phyloP scores from a whole-genome alignment of 2,888 invertebrate genomes.

The Athalia cordata region DNA sequence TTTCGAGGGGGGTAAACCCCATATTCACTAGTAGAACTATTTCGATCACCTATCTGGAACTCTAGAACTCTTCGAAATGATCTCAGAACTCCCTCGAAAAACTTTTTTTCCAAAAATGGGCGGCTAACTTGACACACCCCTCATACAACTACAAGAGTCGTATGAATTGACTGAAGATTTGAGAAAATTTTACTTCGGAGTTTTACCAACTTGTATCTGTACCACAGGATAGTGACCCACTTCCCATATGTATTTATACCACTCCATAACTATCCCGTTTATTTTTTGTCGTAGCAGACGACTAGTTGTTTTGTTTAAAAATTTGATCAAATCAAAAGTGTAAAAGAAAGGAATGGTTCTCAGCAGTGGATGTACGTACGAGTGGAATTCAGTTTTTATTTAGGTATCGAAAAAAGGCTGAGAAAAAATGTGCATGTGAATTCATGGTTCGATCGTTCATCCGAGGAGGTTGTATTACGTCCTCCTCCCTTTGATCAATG shows the following conservation, averaged over 20 bases:
- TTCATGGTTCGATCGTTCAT: too few relatives aligned
- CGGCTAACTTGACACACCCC: too few relatives aligned
- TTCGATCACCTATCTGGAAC: too few relatives aligned
- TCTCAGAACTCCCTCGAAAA: too few relatives aligned
- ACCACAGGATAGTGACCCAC: constrained; percentile 63
- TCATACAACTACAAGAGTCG: background rate
- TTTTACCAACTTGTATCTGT: constrained; percentile 2
- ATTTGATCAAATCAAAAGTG: background rate
- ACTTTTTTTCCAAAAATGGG: too few relatives aligned
- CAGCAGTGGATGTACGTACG: background rate
- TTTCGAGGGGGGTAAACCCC: too few relatives aligned
- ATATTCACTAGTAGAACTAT: too few relatives aligned
- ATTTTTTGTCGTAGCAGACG: constrained; percentile 13
- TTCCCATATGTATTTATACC: constrained; percentile 68
- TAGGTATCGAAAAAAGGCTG: background rate
- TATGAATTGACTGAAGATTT: background rate
- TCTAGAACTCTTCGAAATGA: too few relatives aligned
- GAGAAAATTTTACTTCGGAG: background rate
- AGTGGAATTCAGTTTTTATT: too few relatives aligned
- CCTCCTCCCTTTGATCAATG: background rate
- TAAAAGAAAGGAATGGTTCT: background rate
- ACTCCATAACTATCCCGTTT: constrained; percentile 44
- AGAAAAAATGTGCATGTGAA: background rate
- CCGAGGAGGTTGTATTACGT: background rate
- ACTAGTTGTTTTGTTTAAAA: constrained; percentile 18